Conservation (phyloP, 2,113 vertebrate species). For the Corynorhinus townsendii region DNA sequence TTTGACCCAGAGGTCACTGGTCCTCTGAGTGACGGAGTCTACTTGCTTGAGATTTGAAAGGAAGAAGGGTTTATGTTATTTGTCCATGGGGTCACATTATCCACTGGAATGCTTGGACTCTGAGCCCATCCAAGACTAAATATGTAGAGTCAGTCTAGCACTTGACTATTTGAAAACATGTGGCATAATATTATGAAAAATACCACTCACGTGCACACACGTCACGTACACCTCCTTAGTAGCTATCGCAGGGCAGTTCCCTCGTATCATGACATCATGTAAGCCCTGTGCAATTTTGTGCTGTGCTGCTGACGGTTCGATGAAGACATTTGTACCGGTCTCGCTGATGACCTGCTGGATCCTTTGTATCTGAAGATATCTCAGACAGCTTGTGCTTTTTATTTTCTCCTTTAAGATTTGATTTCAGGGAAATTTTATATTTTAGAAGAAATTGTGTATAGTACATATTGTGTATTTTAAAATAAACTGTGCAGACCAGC, state of each 20-base stretch:
- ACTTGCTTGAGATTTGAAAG: neutral
- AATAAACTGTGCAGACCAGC: neutral
- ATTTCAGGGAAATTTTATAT: neutral
- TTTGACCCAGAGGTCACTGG: neutral
- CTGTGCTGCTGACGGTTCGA: neutral
- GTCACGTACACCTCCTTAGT: neutral
- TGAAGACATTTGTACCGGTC: neutral
- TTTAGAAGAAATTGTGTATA: neutral
- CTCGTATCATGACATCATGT: accelerated
- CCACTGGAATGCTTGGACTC: neutral
- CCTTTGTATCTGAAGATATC: neutral
- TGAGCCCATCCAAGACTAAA: neutral
- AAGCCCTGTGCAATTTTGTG: neutral
- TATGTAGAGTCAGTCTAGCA: neutral
- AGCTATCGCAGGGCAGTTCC: neutral
- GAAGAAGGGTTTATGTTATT: neutral
- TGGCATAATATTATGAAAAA: neutral
- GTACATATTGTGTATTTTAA: neutral
- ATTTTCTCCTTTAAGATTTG: neutral
- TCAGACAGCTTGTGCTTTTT: neutral
- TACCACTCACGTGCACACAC: neutral
- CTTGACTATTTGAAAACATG: neutral
- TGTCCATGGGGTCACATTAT: neutral
- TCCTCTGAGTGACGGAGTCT: neutral
- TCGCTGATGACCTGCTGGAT: neutral